Base-by-base conservation (phyloP, 2,113 vertebrate genomes). In the Siphamia tubifer region DNA sequence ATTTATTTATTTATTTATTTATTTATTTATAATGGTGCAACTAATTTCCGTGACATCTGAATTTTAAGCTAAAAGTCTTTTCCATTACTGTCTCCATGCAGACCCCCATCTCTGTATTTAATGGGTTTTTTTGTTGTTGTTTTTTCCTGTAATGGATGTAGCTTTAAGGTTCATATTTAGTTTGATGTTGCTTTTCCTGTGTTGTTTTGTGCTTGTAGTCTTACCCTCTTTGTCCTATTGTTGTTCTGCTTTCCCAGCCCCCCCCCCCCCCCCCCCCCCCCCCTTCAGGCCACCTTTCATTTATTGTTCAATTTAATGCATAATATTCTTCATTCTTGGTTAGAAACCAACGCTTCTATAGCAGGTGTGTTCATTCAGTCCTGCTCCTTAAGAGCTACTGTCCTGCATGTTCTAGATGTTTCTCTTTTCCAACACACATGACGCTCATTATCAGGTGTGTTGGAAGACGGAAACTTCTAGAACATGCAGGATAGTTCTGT, bases 271-370 rank as follows among this genome's bases (percentile, higher is more conserved):
- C 4, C 15, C 23, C 54, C 15, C 61, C 31, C 43, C 20, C 28
- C 16, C 12, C 56, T 21, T 6, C 16, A 24, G 55, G 11, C 53
- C 38, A 53, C 65, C 47, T 51, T n/a, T 54, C 36, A 68, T 74
- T 85, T 81, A 80, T 71, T 83, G 79, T 78, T 71, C 42, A 52
- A 40, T 82, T 84, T 77, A 81, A 84, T 83, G 79, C 83, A 83
- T 88, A 77, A 84, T 82, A 52, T 77, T 80, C 70, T 57, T 76
- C 82, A 83, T 83, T 84, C 79, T 61, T 70, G 68, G 81, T 3
- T 9, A 78, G 54, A 54, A 76, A 77, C 72, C 60, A 76, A 78
- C 76, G 74, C 76, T 47, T 55, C 38, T 42, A 4, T 38, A 66
- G n/a, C n/a, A n/a, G n/a, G n/a, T n/a, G n/a, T n/a, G n/a, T n/a